Conservation (phyloP, 2,888 invertebrate genomes). For the Euzetes globulus region DNA sequence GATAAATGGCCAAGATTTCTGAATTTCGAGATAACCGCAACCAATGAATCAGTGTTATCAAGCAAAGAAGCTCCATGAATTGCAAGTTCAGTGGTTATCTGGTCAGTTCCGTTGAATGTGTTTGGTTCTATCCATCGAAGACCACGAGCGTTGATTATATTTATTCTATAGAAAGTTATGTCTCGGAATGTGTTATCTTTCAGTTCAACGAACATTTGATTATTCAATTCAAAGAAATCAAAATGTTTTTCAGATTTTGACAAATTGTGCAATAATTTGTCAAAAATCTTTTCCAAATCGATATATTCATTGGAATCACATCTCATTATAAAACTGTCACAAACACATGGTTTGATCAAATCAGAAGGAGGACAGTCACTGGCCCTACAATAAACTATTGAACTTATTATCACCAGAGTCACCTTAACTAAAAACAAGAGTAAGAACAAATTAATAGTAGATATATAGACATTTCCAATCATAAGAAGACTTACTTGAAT, state of each 20-base stretch:
- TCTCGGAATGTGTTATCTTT: neutral
- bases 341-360: neutral
- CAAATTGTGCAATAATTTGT: neutral
- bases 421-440: too few relatives aligned
- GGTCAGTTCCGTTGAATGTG: neutral
- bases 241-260: neutral
- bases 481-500: too few relatives aligned
- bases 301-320: neutral
- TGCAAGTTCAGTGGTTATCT: neutral
- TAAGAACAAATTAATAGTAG: too few relatives aligned
- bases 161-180: neutral
- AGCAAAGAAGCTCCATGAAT: neutral
- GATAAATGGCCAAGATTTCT: neutral
- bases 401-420: too few relatives aligned
- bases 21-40: neutral
- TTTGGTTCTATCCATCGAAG: neutral
- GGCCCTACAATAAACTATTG: too few relatives aligned
- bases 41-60: neutral
- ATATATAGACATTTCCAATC: too few relatives aligned
- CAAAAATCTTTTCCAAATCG: neutral
- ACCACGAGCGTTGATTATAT: neutral
- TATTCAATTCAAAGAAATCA: neutral
- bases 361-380: neutral
- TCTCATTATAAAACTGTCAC: neutral
- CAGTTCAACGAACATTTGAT: neutral